A percentile compares a stretch with the other conserved stretches of the same genome.
phyloP scores from a whole-genome alignment of 2,888 invertebrate genomes.

The Tribolium freemani region DNA sequence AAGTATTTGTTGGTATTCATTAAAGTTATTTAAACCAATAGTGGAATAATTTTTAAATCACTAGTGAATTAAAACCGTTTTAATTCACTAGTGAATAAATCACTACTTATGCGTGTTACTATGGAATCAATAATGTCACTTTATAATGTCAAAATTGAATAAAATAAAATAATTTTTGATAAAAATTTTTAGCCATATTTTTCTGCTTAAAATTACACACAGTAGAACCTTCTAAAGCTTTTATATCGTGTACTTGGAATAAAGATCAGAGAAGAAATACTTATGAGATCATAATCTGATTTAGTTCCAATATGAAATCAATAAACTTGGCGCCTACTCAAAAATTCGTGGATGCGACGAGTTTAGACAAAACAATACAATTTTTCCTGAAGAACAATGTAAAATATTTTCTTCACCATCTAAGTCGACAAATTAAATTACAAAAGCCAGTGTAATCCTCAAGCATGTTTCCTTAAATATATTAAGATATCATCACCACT shows the following conservation, averaged over 20 bases:
- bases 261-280: background rate
- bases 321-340: background rate
- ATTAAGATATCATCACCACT: constrained; percentile 21
- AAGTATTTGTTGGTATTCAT: too few relatives aligned
- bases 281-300: background rate
- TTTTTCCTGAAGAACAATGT: background rate
- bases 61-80: too few relatives aligned
- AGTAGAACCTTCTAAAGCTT: too few relatives aligned
- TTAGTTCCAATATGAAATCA: background rate
- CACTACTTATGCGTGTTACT: too few relatives aligned
- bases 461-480: constrained; percentile 19
- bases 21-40: too few relatives aligned
- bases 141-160: too few relatives aligned
- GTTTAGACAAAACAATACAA: background rate
- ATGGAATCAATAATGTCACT: too few relatives aligned
- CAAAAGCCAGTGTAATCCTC: constrained; percentile 1
- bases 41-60: too few relatives aligned
- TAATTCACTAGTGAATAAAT: too few relatives aligned
- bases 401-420: background rate
- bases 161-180: too few relatives aligned
- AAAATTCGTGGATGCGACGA: background rate
- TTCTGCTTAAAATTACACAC: too few relatives aligned
- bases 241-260: background rate
- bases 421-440: background rate
- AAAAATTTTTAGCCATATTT: too few relatives aligned